Conservation (phyloP, 2,797 vertebrate species). For the Lerista edwardsae region DNA sequence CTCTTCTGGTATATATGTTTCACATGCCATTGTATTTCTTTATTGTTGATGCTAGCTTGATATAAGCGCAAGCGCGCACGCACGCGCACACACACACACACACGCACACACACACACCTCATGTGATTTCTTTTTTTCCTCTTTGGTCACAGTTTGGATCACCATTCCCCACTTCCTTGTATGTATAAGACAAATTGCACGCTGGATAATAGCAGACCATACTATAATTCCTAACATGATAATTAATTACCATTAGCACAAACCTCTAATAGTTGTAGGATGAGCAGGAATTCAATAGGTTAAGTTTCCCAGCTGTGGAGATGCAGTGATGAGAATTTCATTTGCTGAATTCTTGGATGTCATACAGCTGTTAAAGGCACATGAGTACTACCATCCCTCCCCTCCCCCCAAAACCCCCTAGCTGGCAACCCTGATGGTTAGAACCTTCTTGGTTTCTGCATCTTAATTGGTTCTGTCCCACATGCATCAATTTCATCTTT, state of each 20-base stretch:
- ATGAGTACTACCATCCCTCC: not conserved
- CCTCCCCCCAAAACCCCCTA: not conserved
- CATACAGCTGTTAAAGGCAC: not conserved
- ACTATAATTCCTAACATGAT: too few species aligned
- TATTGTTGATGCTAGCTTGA: not conserved
- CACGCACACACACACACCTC: not conserved
- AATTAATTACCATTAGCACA: not conserved
- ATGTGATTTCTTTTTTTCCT: too few species aligned
- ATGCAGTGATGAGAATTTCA: not conserved
- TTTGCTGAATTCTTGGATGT: not conserved
- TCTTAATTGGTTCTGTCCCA: not conserved
- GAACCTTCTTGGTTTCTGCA: not conserved
- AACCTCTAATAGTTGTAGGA: not conserved
- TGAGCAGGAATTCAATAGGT: not conserved
- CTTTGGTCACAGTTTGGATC: not conserved
- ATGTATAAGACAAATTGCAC: not conserved
- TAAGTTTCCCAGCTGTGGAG: not conserved
- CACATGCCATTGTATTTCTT: not conserved
- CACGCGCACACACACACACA: too few species aligned
- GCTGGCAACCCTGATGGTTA: not conserved
- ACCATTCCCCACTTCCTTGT: not conserved
- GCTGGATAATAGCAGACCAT: not conserved
- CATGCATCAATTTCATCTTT: not conserved
- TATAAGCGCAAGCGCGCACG: too few species aligned
- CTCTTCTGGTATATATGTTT: not conserved